Evolutionary conservation across 2,113 vertebrate genomes (phyloP), one percentile per base, ranked within the genome.

Genomic region (Psophia crepitans): DNA sequence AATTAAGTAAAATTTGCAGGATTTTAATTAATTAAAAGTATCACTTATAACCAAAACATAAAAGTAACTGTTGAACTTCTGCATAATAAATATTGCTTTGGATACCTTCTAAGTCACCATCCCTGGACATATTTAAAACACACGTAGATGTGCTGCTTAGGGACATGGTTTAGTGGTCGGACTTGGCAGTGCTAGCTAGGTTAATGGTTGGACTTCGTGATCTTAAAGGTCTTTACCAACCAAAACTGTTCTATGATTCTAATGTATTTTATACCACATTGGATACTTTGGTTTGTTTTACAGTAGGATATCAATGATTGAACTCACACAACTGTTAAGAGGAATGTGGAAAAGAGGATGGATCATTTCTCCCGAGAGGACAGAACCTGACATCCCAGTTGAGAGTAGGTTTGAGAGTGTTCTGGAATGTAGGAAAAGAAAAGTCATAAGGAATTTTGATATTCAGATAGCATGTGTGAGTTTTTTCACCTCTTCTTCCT

Each of bases 381-480:
- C 39, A 85, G 15, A 9, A 79, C 74, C 61, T 93, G 65, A 14
- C 17, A 79, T n/a, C 28, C 14, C 51, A 20, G 4, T 44, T 79
- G 30, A 12, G 24, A 22, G 7, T 11, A 70, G 23, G 44, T 56
- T 53, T 61, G 12, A 51, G 32, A 69, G 24, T 4, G 46, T 84
- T 89, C 63, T 65, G 51, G 30, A 84, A 82, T 63, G 46, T 66
- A 64, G 8, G 13, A 85, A 6, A 5, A 79, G 46, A 76, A 79
- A 88, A 83, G 1, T 76, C 12, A 12, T 24, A 56, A 12, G 7
- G 22, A 71, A 56, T 78, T 71, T 56, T 64, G 39, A 32, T 43
- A 60, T 33, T 11, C n/a, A 49, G 14, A 24, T 39, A 63, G 32
- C 6, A 3, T 9, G 48, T 3, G 7, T 26, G 17, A 0, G 18